phyloP scores from a whole-genome alignment of 92 coral and sea anemone species.

The Phymanthus crucifer region DNA sequence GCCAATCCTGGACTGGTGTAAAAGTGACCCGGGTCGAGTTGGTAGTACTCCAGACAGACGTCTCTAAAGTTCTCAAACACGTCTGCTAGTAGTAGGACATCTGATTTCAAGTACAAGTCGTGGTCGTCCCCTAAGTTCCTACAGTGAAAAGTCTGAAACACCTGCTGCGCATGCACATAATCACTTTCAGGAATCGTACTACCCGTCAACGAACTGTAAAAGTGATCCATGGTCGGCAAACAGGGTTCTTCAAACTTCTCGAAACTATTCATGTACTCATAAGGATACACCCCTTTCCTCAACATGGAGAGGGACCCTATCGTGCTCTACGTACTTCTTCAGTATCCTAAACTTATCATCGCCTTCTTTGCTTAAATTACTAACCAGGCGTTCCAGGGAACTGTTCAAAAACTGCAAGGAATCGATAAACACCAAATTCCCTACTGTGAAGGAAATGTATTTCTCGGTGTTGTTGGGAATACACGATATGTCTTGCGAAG shows the following conservation, averaged over 20 bases:
- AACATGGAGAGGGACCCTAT: neutral
- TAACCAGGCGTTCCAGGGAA: neutral
- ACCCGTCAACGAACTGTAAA: neutral
- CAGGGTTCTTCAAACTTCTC: slow-evolving; percentile 1
- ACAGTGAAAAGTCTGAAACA: neutral
- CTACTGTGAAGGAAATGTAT: neutral
- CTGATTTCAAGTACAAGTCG: no score
- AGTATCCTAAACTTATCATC: neutral
- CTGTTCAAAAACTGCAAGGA: neutral
- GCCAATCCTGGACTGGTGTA: neutral
- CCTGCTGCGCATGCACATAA: neutral
- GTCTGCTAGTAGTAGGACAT: neutral
- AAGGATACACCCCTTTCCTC: no score
- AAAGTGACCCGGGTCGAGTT: slow-evolving; percentile 4
- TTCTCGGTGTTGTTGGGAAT: neutral
- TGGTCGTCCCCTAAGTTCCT: no score
- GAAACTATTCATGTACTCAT: neutral
- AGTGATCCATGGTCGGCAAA: slow-evolving; percentile 1
- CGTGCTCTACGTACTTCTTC: neutral
- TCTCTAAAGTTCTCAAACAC: neutral
- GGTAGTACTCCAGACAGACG: neutral
- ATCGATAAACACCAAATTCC: neutral
- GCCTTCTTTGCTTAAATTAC: neutral
- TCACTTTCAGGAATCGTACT: neutral
- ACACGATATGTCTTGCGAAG: neutral